phyloP scores from a whole-genome alignment of 2,888 invertebrate species.

The Onchidella celtica region DNA sequence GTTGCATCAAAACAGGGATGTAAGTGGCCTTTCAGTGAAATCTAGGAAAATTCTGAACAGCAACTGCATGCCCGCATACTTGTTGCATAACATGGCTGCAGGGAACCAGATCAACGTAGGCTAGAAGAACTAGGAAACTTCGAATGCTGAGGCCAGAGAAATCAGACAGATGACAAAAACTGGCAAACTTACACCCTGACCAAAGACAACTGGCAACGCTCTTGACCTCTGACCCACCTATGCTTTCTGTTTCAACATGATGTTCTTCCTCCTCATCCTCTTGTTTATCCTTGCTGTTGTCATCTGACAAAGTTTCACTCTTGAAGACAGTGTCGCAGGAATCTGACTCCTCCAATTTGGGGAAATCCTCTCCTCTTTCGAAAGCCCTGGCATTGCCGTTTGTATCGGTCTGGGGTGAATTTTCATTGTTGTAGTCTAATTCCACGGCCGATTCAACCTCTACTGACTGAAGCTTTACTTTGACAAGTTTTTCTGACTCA shows the following conservation, averaged over 20 bases:
- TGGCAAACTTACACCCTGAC: too few relatives aligned
- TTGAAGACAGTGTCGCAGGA: not conserved
- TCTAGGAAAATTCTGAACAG: too few relatives aligned
- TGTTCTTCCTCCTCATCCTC: slow-evolving; percentile 31
- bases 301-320: not conserved
- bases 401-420: not conserved
- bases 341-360: not conserved
- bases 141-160: too few relatives aligned
- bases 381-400: not conserved
- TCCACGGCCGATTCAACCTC: not conserved
- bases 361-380: not conserved
- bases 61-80: too few relatives aligned
- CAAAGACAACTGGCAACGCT: too few relatives aligned
- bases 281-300: slow-evolving; percentile 16
- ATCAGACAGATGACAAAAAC: too few relatives aligned
- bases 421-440: slow-evolving; percentile 2
- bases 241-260: slow-evolving; percentile 40
- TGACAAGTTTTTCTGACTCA: slow-evolving; percentile 1
- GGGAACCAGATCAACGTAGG: too few relatives aligned
- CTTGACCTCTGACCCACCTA: slow-evolving; percentile 28
- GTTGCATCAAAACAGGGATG: too few relatives aligned
- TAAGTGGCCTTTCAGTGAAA: too few relatives aligned
- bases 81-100: too few relatives aligned
- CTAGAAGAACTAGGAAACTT: too few relatives aligned
- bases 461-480: not conserved